These are phyloP conservation scores for Pseudachorutes palmiensis DNA, from an alignment of 1,140 invertebrate genomes.

Conservation along the genomic window DNA sequence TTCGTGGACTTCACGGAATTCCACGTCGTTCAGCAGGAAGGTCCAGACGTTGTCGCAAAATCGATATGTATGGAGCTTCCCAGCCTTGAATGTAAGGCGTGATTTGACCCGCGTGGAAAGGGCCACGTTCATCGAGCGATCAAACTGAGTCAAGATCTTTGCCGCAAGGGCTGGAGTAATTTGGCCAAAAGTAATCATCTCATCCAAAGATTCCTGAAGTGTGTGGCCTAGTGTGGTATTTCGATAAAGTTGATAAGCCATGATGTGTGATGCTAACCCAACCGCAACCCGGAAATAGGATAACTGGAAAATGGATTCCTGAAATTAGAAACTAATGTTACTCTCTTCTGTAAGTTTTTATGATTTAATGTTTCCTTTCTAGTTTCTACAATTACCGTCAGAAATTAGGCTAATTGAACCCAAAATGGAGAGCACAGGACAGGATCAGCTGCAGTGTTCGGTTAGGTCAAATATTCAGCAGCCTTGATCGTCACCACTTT, in stretches of 20 bases:
- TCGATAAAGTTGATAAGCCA: constrained; percentile 86
- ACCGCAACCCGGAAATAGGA: too few relatives aligned
- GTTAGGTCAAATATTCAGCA: too few relatives aligned
- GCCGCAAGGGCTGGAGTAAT: constrained; percentile 84
- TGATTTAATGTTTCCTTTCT: too few relatives aligned
- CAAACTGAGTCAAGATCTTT: constrained; percentile 91
- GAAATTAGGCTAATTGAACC: too few relatives aligned
- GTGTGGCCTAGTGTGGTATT: constrained; percentile 96
- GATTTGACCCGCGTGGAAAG: constrained; percentile 86
- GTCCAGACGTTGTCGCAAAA: constrained; percentile 99
- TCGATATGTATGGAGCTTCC: constrained; percentile 93
- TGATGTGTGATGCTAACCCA: too few relatives aligned
- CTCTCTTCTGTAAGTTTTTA: too few relatives aligned
- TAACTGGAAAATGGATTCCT: too few relatives aligned
- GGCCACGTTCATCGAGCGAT: constrained; percentile 92
- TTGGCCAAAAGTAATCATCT: constrained; percentile 90
- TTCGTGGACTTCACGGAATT: constrained; percentile 93
- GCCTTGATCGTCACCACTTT: too few relatives aligned
- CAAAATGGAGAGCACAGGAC: too few relatives aligned
- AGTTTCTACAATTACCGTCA: too few relatives aligned
- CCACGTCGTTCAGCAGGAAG: constrained; percentile 97
- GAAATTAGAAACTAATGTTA: too few relatives aligned
- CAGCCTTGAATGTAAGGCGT: constrained; percentile 88
- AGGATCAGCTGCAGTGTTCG: too few relatives aligned
- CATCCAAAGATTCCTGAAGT: constrained; percentile 89